Percentiles rank a stretch among this genome's conserved stretches.
Evolutionary conservation across 2,888 invertebrate species (phyloP).

Genomic region (Sesia bembeciformis): DNA sequence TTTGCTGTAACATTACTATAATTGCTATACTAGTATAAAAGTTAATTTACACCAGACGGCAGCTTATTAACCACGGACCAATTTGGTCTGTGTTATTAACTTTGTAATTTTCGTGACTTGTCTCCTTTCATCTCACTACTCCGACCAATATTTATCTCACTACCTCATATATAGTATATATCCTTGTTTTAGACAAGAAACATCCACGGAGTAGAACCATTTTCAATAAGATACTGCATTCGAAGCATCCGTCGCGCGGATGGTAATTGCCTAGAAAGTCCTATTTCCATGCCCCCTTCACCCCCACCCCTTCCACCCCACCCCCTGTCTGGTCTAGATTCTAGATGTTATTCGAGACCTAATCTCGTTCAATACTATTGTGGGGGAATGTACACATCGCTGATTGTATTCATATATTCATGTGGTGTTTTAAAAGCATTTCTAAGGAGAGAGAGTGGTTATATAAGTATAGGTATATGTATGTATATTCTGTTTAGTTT

Average conservation of each 20-base stretch:
- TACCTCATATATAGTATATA: too few species aligned
- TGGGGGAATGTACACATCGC: constrained; percentile 1
- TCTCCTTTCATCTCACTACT: neutral
- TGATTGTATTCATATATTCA: neutral
- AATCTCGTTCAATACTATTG: constrained; percentile 38
- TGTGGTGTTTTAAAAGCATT: constrained; percentile 3
- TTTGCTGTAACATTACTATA: too few species aligned
- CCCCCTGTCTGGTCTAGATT: constrained; percentile 34
- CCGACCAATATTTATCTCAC: too few species aligned
- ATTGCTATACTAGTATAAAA: too few species aligned
- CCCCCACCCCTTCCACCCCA: constrained; percentile 16
- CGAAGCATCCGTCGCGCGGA: constrained; percentile 14
- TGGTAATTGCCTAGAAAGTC: constrained; percentile 65
- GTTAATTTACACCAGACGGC: too few species aligned
- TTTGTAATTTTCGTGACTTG: too few species aligned
- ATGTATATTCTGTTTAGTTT: too few species aligned
- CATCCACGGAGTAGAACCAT: constrained; percentile 6
- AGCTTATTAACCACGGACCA: too few species aligned
- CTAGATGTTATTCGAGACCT: constrained; percentile 33
- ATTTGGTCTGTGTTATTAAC: too few species aligned
- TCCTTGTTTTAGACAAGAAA: neutral
- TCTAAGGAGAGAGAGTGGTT: too few species aligned
- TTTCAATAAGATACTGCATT: constrained; percentile 27
- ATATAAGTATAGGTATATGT: too few species aligned
- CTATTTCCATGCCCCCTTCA: constrained; percentile 28